Evolutionary conservation across 2,113 vertebrate species (phyloP), one percentile per base, ranked within the genome.

Genomic region (Athene cunicularia): DNA sequence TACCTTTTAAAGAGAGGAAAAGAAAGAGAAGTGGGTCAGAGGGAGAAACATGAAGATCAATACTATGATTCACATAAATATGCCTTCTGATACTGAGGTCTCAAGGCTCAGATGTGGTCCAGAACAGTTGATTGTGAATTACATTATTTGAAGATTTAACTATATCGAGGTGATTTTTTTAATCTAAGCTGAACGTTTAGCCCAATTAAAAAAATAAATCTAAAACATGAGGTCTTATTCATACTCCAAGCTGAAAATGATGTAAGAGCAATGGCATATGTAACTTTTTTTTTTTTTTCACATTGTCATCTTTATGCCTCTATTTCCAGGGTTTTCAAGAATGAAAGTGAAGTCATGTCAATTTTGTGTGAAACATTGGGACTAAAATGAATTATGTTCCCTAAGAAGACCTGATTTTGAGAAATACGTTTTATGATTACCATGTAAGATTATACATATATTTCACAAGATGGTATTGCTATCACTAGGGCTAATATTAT

Each of bases 31-130:
- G 4, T 27, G 23, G 82, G n/a, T 8, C 24, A 95, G 47, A 83
- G 50, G 56, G 30, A 89, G 9, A 79, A 74, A 68, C 12, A n/a
- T n/a, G 17, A 62, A 62, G 27, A 81, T 37, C 55, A 74, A 43
- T 20, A 16, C 19, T n/a, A 7, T 26, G 23, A 19, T 66, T 89
- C 47, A 62, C 8, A 41, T 20, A 52, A 85, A 63, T 17, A 55
- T 39, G 7, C 3, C 4, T 83, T 74, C 30, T 89, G 24, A 53
- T 77, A 47, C 7, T 22, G 22, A 62, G 12, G 19, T 73, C 33
- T 37, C 1, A 3, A 53, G 7, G 8, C 10, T 66, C 19, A 73
- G 15, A 41, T 1, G 0, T 5, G 3, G 26, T 47, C 47, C 17
- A 56, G 24, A 85, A 50, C 4, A 22, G 26, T 0, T 55, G 26